Evolutionary conservation across 2,797 vertebrate genomes (phyloP).

Genomic region (Micropoecilia bifurca): DNA sequence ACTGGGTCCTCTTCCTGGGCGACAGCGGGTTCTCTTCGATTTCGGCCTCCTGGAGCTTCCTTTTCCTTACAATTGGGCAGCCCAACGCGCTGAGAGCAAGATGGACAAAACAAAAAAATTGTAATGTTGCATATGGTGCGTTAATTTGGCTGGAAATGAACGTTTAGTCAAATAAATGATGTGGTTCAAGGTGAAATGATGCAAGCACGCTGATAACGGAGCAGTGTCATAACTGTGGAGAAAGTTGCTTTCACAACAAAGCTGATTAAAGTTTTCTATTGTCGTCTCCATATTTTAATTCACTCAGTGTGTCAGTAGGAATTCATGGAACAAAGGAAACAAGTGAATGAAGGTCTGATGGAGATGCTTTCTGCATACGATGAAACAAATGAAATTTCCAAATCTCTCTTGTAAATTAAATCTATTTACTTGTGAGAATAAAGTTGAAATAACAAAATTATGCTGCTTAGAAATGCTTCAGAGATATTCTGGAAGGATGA

Average conservation of each 20-base stretch:
- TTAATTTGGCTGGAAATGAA: background rate
- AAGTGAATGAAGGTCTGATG: background rate
- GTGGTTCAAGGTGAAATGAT: background rate
- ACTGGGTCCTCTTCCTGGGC: constrained; percentile 88
- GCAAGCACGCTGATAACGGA: background rate
- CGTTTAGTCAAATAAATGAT: background rate
- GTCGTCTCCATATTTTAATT: background rate
- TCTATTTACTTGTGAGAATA: background rate
- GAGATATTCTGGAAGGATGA: background rate
- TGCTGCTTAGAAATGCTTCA: background rate
- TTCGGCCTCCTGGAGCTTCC: constrained; percentile 88
- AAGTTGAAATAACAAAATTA: background rate
- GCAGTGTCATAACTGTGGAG: background rate
- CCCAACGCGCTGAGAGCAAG: constrained; percentile 84
- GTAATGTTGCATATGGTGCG: background rate
- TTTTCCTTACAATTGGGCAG: constrained; percentile 95
- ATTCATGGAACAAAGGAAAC: background rate
- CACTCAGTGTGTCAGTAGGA: background rate
- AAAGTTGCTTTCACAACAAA: background rate
- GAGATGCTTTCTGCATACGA: background rate
- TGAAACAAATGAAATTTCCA: background rate
- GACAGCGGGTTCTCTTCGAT: constrained; percentile 84
- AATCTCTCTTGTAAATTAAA: background rate
- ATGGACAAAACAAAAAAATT: background rate
- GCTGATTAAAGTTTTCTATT: background rate